Evolutionary conservation across 2,113 vertebrate species (phyloP).

Genomic region (Pedetes capensis): DNA sequence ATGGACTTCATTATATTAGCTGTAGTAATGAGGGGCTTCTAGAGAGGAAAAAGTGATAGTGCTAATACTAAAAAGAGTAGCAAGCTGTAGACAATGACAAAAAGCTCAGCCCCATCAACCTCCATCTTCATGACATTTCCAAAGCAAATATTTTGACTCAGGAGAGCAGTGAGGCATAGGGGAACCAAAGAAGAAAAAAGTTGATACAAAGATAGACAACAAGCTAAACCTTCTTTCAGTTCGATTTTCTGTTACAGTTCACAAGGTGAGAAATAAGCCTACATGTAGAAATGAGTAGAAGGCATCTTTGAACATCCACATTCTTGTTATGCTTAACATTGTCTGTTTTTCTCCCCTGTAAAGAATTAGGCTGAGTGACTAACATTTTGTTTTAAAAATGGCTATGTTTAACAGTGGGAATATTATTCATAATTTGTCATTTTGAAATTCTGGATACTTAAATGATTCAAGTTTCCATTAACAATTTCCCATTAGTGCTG

Average conservation of each 20-base stretch:
- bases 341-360: not conserved
- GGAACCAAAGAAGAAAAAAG: not conserved
- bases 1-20: not conserved
- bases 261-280: not conserved
- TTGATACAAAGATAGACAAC: not conserved
- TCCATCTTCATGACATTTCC: not conserved
- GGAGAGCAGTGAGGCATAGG: not conserved
- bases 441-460: constrained; percentile 56
- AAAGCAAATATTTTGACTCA: not conserved
- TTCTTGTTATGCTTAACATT: not conserved
- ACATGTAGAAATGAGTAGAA: not conserved
- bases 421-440: constrained; percentile 23
- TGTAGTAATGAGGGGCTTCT: not conserved
- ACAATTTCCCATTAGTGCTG: constrained; percentile 48
- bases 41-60: not conserved
- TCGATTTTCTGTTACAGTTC: not conserved
- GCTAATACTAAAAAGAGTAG: not conserved
- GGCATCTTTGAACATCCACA: not conserved
- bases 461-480: constrained; percentile 50
- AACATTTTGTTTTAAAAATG: not conserved
- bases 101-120: not conserved
- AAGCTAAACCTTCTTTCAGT: not conserved
- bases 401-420: not conserved
- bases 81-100: not conserved
- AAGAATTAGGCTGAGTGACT: not conserved